Conservation (phyloP, 2,888 invertebrate genomes). For the Rhagonycha fulva region DNA sequence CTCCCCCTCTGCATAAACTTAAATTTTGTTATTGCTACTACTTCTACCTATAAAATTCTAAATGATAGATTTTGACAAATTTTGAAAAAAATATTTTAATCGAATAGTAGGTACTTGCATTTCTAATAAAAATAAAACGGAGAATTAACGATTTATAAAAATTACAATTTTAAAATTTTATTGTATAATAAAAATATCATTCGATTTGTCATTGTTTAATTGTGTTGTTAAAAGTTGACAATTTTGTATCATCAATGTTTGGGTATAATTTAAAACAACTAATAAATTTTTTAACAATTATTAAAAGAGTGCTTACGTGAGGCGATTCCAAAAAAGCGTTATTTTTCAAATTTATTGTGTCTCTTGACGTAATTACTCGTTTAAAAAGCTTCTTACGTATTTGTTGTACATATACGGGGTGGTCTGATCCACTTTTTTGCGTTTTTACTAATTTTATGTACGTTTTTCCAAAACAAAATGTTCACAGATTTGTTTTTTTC, state of each 20-base stretch:
- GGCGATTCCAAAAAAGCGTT: not conserved
- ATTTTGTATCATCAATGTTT: conserved; percentile 1
- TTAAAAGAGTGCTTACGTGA: not conserved
- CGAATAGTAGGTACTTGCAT: no score
- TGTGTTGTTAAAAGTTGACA: not conserved
- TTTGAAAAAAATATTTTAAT: not conserved
- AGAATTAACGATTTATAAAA: not conserved
- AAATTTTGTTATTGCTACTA: no score
- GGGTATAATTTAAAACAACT: not conserved
- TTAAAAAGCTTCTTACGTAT: not conserved
- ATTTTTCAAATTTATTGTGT: not conserved
- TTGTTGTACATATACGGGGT: not conserved
- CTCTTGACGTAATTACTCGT: not conserved
- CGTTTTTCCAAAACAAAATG: conserved; percentile 26
- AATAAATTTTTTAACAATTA: not conserved
- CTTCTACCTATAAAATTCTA: no score
- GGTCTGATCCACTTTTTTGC: not conserved
- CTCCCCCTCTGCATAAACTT: no score
- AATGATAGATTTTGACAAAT: not conserved
- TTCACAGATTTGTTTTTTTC: conserved; percentile 36
- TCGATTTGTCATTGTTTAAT: not conserved
- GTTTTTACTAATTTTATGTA: not conserved
- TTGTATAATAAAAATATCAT: not conserved
- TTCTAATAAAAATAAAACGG: not conserved
- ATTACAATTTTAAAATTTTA: not conserved